Base-by-base conservation (phyloP, 2,797 vertebrate species). In the Loris lydekkerianus region DNA sequence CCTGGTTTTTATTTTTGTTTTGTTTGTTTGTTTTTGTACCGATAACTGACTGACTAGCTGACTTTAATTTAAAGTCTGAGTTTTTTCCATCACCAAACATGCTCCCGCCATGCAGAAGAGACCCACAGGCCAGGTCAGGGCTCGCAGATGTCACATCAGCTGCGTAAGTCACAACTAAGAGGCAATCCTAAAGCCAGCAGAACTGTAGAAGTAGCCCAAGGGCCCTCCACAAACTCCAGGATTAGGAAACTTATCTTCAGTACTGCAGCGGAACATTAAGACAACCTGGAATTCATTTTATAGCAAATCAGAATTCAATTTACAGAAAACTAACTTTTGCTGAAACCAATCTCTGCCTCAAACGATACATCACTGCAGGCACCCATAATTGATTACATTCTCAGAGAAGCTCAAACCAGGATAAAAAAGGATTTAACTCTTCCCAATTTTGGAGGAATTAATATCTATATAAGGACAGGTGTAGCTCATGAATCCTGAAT, bases 261-360 rank as follows among this genome's bases (percentile, higher is more conserved):
- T 23, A 34, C 63, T n/a, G 20, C 10, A 78, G 56, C 25, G n/a
- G 34, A 91, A 67, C 18, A 29, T 73, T 63, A 25, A 13, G 56
- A 20, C 70, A 82, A 72, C n/a, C 77, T 15, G n/a, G 25, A 83
- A 75, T 58, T 94, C 78, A 75, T 58, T 53, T 77, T 37, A 73
- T 5, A 34, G 73, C 43, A 78, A 93, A 73, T 67, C 20, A 40
- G 21, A 91, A 70, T 84, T 87, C 77, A 65, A 9, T 70, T 83
- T 69, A 46, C 25, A 84, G 61, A 92, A 95, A 95, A 89, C 10
- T 27, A 37, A 89, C 89, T 83, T 89, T 53, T 83, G 78, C 81
- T 83, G 40, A 87, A 65, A 84, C 23, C 23, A 76, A 76, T 31
- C 29, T 63, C 49, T 75, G 43, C 23, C 20, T 75, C 80, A 94